Evolutionary conservation across 2,888 invertebrate genomes (phyloP).

Genomic region (Drosophila mayaguana): DNA sequence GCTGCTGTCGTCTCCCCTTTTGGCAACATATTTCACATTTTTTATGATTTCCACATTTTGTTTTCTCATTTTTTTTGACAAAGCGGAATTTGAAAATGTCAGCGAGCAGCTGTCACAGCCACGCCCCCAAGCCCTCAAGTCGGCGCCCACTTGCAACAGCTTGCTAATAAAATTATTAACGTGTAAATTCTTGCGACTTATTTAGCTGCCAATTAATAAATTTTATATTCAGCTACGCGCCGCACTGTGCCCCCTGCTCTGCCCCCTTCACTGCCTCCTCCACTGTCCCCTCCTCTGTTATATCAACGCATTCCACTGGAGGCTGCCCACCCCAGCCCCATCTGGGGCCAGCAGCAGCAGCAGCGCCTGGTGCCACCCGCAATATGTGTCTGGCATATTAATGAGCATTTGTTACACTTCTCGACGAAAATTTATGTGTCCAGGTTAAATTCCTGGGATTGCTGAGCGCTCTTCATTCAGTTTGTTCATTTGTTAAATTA

Average conservation of each 20-base stretch:
- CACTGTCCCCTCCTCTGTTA: slow-evolving; percentile 40
- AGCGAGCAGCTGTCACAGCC: slow-evolving; percentile 52
- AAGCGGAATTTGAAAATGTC: slow-evolving; percentile 74
- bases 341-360: neutral
- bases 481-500: slow-evolving; percentile 75
- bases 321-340: neutral
- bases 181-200: slow-evolving; percentile 79
- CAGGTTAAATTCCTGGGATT: slow-evolving; percentile 78
- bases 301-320: slow-evolving; percentile 29
- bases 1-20: slow-evolving; percentile 44
- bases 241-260: neutral
- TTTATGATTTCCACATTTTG: slow-evolving; percentile 66
- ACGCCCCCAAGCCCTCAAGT: slow-evolving; percentile 3
- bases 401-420: slow-evolving; percentile 76
- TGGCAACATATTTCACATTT: slow-evolving; percentile 70
- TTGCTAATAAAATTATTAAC: slow-evolving; percentile 79
- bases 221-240: slow-evolving; percentile 58
- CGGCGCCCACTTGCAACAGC: slow-evolving; percentile 34
- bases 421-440: slow-evolving; percentile 66
- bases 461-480: slow-evolving; percentile 39
- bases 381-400: slow-evolving; percentile 74
- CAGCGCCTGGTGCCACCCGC: neutral
- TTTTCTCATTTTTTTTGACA: slow-evolving; percentile 52
- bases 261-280: too few relatives aligned
- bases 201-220: slow-evolving; percentile 82